Evolutionary conservation across 2,113 vertebrate genomes (phyloP).

Genomic region (Myanophis thanlyinensis): DNA sequence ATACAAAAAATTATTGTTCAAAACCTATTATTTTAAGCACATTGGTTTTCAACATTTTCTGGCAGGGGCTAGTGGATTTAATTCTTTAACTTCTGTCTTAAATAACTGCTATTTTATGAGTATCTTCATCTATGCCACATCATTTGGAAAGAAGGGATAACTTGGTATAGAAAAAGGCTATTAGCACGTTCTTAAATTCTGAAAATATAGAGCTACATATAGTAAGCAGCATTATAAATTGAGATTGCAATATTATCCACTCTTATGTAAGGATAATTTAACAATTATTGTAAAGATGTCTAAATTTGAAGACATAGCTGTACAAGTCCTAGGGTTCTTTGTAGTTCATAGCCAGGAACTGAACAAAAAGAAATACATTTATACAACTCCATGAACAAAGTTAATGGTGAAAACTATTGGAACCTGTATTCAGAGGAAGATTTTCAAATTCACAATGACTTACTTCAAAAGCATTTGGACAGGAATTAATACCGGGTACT

Average conservation of each 20-base stretch:
- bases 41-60: not conserved
- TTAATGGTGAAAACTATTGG: conserved; percentile 48
- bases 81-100: not conserved
- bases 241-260: not conserved
- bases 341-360: conserved; percentile 44
- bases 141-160: not conserved
- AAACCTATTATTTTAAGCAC: not conserved
- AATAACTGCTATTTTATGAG: not conserved
- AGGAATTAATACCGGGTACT: conserved; percentile 25
- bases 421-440: conserved; percentile 35
- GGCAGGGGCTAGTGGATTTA: not conserved
- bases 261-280: not conserved
- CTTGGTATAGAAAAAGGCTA: not conserved
- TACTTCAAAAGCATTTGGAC: conserved; percentile 56
- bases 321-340: conserved; percentile 16
- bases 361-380: conserved; percentile 25
- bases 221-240: not conserved
- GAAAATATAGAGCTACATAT: not conserved
- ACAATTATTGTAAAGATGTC: not conserved
- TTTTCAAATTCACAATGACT: conserved; percentile 47
- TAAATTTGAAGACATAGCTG: not conserved
- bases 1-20: not conserved
- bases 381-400: conserved; percentile 9
- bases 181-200: not conserved
- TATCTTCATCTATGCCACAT: not conserved